Conservation (phyloP, 2,888 invertebrate genomes). For the Habrosyne pyritoides region DNA sequence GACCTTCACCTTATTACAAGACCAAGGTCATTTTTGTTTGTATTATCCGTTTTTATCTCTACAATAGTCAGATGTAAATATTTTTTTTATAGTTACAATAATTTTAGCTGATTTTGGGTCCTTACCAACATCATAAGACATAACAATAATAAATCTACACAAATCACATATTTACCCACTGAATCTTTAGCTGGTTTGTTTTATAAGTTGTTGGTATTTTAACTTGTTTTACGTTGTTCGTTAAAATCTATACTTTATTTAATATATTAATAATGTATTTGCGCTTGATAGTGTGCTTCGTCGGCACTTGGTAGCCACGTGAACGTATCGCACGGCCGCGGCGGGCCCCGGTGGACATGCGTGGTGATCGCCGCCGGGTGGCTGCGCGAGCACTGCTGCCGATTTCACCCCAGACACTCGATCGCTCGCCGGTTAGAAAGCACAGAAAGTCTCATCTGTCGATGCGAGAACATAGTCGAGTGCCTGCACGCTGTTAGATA, state of each 20-base stretch:
- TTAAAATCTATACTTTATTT: neutral
- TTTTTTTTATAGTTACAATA: no score
- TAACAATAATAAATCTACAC: no score
- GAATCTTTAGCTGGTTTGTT: no score
- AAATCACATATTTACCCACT: no score
- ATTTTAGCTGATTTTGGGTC: no score
- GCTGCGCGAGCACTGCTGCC: slow-evolving; percentile 25
- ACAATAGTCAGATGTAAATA: no score
- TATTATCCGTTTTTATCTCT: no score
- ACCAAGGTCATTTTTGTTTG: slow-evolving; percentile 66
- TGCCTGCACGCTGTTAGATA: slow-evolving; percentile 42
- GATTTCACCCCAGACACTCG: slow-evolving; percentile 75
- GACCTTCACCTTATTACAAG: slow-evolving; percentile 73
- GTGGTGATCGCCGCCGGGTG: slow-evolving; percentile 19
- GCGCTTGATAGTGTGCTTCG: neutral
- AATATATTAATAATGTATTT: neutral
- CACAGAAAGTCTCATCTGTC: slow-evolving; percentile 71
- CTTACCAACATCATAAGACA: no score
- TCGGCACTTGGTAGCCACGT: neutral
- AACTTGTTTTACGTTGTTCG: no score
- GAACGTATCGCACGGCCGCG: slow-evolving; percentile 13
- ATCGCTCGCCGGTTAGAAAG: slow-evolving; percentile 67
- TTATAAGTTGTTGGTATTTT: no score
- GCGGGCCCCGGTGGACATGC: slow-evolving; percentile 7
- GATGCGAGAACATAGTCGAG: slow-evolving; percentile 55